Percentiles rank a stretch among this genome's conserved stretches.
phyloP scores from a whole-genome alignment of 2,888 invertebrate species.

The Dryobota labecula region DNA sequence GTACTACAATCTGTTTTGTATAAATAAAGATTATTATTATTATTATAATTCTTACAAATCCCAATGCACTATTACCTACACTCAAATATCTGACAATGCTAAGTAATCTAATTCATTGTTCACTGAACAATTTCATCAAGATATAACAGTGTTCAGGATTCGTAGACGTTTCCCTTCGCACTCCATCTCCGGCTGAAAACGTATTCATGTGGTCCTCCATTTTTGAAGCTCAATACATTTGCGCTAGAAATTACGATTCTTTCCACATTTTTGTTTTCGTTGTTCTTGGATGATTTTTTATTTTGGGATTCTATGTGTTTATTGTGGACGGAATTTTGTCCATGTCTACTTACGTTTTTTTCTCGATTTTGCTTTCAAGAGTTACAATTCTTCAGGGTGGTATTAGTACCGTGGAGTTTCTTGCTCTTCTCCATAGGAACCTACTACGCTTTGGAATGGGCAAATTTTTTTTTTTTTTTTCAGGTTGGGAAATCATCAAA shows the following conservation, averaged over 20 bases:
- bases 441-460: no score
- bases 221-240: slow-evolving; percentile 44
- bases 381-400: background rate
- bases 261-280: slow-evolving; percentile 1
- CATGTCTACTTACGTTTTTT: no score
- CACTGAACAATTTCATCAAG: slow-evolving; percentile 51
- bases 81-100: slow-evolving; percentile 10
- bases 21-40: no score
- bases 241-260: slow-evolving; percentile 1
- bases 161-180: slow-evolving; percentile 15
- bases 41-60: slow-evolving; percentile 8
- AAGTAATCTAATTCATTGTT: slow-evolving; percentile 43
- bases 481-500: no score
- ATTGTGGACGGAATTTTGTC: background rate
- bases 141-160: slow-evolving; percentile 35
- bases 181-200: slow-evolving; percentile 33
- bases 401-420: no score
- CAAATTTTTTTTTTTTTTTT: no score
- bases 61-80: background rate
- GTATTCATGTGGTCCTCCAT: slow-evolving; percentile 26
- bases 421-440: no score
- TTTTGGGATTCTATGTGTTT: background rate
- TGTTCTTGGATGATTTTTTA: background rate
- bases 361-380: background rate
- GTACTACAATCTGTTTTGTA: no score